Evolutionary conservation across 2,888 invertebrate genomes (phyloP).

Genomic region (Empis livida): DNA sequence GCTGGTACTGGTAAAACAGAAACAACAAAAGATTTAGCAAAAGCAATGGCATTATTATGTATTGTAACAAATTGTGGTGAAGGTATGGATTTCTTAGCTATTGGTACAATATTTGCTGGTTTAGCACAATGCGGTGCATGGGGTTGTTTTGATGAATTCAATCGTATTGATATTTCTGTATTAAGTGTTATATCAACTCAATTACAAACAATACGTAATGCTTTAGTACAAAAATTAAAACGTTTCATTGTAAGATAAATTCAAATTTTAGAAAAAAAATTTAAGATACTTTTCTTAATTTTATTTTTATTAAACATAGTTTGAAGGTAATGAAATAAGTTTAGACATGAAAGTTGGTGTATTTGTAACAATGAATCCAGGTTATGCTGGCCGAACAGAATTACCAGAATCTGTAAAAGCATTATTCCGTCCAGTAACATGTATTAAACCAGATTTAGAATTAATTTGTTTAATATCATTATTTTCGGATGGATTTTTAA

Average conservation of each 20-base stretch:
- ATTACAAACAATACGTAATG: slow-evolving; percentile 77
- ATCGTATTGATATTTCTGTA: slow-evolving; percentile 83
- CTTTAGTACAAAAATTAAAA: slow-evolving; percentile 58
- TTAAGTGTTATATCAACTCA: slow-evolving; percentile 88
- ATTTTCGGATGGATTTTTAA: slow-evolving; percentile 83
- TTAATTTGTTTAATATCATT: slow-evolving; percentile 85
- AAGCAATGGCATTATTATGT: slow-evolving; percentile 70
- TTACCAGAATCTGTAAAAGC: slow-evolving; percentile 87
- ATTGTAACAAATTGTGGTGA: slow-evolving; percentile 88
- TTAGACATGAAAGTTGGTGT: slow-evolving; percentile 79
- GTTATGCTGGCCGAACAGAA: slow-evolving; percentile 83
- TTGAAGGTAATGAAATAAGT: slow-evolving; percentile 69
- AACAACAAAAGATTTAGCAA: slow-evolving; percentile 83
- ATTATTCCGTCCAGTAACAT: slow-evolving; percentile 81
- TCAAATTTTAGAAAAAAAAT: neutral
- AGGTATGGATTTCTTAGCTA: slow-evolving; percentile 81
- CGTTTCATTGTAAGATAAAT: slow-evolving; percentile 55
- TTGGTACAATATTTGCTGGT: slow-evolving; percentile 56
- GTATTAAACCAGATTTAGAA: slow-evolving; percentile 82
- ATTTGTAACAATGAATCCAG: slow-evolving; percentile 93
- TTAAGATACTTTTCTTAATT: neutral
- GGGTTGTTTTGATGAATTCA: slow-evolving; percentile 95
- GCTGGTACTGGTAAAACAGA: slow-evolving; percentile 61
- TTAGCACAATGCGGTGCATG: slow-evolving; percentile 58
- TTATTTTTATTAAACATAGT: slow-evolving; percentile 46